These are phyloP conservation scores for Phaethornis superciliosus DNA, from an alignment of 2,113 vertebrate genomes.

Conservation along the genomic window DNA sequence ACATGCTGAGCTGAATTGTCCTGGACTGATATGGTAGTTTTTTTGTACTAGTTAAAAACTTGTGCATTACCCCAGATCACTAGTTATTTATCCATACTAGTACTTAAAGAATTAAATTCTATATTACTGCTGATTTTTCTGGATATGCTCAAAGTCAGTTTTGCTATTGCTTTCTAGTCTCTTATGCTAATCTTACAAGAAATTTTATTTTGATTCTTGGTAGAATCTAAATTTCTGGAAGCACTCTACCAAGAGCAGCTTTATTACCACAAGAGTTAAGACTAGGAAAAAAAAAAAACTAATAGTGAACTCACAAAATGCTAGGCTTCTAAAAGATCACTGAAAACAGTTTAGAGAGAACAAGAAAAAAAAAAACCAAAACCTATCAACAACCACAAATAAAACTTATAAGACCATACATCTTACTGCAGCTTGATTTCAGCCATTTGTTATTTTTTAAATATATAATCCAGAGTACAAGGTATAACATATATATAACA, in stretches of 20 bases:
- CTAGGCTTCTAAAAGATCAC: background rate
- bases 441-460: conserved; percentile 5
- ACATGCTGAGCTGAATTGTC: background rate
- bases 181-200: background rate
- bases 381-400: background rate
- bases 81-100: background rate
- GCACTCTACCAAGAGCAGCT: background rate
- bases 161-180: background rate
- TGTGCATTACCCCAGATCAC: background rate
- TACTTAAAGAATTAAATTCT: background rate
- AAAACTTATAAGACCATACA: background rate
- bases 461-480: background rate
- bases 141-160: background rate
- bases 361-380: background rate
- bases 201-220: background rate
- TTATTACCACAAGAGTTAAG: background rate
- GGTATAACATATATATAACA: background rate
- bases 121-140: background rate
- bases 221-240: background rate
- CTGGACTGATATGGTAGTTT: background rate
- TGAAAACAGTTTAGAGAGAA: background rate
- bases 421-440: background rate
- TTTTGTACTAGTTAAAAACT: background rate
- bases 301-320: background rate
- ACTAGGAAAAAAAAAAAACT: background rate